These are phyloP conservation scores for Oncopodura yosiiana DNA, from an alignment of 1,140 invertebrate genomes.

Conservation along the genomic window DNA sequence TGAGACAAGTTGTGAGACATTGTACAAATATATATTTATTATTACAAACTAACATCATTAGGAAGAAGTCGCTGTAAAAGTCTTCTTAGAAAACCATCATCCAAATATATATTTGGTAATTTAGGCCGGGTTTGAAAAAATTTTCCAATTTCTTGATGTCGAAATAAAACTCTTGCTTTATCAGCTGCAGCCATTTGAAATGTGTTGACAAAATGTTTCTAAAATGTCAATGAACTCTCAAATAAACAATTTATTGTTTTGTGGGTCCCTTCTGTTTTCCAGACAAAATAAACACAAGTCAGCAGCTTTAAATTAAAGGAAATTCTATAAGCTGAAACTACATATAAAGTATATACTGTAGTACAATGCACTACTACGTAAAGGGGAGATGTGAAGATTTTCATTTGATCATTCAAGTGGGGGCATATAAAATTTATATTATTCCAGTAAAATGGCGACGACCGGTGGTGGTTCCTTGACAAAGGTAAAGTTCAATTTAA, in stretches of 20 bases:
- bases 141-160: constrained; percentile 27
- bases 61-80: constrained; percentile 22
- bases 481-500: too few relatives aligned
- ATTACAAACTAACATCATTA: constrained; percentile 14
- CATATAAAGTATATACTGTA: background rate
- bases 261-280: background rate
- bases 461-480: background rate
- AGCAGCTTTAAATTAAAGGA: background rate
- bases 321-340: background rate
- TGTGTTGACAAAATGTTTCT: background rate
- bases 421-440: background rate
- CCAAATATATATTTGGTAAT: constrained; percentile 24
- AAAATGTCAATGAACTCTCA: background rate
- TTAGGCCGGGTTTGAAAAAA: constrained; percentile 31
- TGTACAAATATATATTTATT: background rate
- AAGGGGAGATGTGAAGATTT: background rate
- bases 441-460: background rate
- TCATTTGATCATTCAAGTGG: background rate
- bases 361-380: too few relatives aligned
- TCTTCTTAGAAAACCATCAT: constrained; percentile 26
- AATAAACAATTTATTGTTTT: background rate
- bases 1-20: background rate
- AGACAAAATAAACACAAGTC: background rate
- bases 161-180: constrained; percentile 12
- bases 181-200: background rate